Base-by-base conservation (phyloP, 2,113 vertebrate genomes). In the Xiphias gladius region DNA sequence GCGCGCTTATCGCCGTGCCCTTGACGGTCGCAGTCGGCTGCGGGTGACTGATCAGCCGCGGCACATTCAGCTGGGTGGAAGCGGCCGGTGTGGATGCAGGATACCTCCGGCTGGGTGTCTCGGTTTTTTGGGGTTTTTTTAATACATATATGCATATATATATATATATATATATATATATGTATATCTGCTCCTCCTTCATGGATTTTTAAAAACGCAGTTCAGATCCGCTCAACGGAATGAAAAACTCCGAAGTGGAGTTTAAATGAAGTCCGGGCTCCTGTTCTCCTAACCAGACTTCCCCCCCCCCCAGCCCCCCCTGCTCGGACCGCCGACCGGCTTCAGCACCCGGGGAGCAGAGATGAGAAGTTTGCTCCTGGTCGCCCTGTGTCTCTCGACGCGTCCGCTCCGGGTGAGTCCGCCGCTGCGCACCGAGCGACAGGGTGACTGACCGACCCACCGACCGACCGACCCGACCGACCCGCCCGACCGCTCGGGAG, bases 291-390 rank as follows among this genome's bases (percentile, higher is more conserved):
- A 48, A 59, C 1, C n/a, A 2, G 50, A 20, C 26, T 69, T 26
- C 6, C 32, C 6, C 32, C 6, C n/a, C n/a, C n/a, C n/a, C n/a
- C n/a, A n/a, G n/a, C n/a, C n/a, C 1, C 52, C 54, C 24, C 52
- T 50, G 64, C 30, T 4, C 7, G 32, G 50, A 74, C 58, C 7
- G 14, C 5, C 19, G 30, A 0, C 9, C 14, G 26, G 5, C 37
- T 19, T 66, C 55, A 1, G 46, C 24, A 50, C 46, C 77, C 61
- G 79, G 22, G 73, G 63, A 72, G 24, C 12, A 16, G 83, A 64
- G 37, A 92, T 92, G 91, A 86, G 12, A 88, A 82, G 81, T 92
- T 86, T 86, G 17, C 50, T 87, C 4, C 52, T 89, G 1, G 4
- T 88, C 65, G 66, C 57, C 65, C 41, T 86, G 32, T 90, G 61